phyloP scores from a whole-genome alignment of 2,113 vertebrate genomes.

The Arenaria interpres region DNA sequence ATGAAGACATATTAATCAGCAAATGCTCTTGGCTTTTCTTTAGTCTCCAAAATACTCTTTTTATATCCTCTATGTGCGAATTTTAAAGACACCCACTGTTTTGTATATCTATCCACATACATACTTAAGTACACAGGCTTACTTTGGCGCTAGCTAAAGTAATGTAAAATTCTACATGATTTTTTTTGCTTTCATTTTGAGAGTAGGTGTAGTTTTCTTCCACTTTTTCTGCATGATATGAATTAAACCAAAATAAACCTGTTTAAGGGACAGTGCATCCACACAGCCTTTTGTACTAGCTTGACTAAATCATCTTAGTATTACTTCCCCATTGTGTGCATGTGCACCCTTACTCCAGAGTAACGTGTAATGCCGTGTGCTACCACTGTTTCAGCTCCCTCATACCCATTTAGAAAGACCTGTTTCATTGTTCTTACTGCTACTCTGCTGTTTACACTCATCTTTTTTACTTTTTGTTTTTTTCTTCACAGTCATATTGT shows the following conservation, averaged over 20 bases:
- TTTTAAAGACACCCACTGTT: not conserved
- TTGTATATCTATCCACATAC: not conserved
- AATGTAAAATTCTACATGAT: not conserved
- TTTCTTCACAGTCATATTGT: not conserved
- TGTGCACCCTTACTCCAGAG: not conserved
- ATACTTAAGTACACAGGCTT: accelerated
- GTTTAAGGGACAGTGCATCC: not conserved
- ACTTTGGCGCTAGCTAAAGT: not conserved
- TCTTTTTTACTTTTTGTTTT: not conserved
- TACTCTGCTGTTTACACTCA: not conserved
- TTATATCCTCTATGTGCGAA: not conserved
- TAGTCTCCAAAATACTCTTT: not conserved
- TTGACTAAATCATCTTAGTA: not conserved
- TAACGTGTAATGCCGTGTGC: not conserved
- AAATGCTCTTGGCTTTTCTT: not conserved
- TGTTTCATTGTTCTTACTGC: not conserved
- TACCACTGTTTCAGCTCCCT: not conserved
- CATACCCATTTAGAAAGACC: not conserved
- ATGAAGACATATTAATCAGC: not conserved
- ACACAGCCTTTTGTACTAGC: not conserved
- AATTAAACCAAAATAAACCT: not conserved
- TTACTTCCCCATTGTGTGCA: not conserved
- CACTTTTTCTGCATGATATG: not conserved
- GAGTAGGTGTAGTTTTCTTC: not conserved
- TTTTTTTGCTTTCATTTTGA: not conserved